Percentiles rank a stretch among this genome's conserved stretches.
Evolutionary conservation across 1,140 invertebrate species (phyloP).

Genomic region (Asbolus verrucosus): DNA sequence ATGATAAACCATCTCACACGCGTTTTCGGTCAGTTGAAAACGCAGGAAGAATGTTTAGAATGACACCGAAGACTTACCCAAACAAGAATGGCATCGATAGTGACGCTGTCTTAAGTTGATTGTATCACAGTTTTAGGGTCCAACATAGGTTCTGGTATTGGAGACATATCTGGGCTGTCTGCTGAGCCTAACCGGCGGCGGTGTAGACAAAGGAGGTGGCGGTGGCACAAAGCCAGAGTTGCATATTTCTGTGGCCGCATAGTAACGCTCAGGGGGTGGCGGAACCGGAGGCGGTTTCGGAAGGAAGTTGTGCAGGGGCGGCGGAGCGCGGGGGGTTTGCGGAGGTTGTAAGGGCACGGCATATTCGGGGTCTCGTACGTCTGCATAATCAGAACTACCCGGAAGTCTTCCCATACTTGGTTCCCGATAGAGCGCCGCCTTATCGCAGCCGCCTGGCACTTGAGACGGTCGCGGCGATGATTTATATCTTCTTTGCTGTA

Average conservation of each 20-base stretch:
- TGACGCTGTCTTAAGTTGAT: neutral
- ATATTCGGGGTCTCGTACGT: slow-evolving; percentile 60
- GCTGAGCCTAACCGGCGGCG: slow-evolving; percentile 59
- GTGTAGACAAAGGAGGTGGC: slow-evolving; percentile 60
- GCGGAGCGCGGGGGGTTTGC: slow-evolving; percentile 54
- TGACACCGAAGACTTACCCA: no score
- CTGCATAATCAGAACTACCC: slow-evolving; percentile 58
- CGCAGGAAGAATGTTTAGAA: no score
- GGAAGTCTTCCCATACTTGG: slow-evolving; percentile 57
- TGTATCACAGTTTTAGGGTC: slow-evolving; percentile 60
- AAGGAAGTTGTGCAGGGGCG: slow-evolving; percentile 59
- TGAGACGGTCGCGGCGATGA: slow-evolving; percentile 60
- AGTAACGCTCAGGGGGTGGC: slow-evolving; percentile 61
- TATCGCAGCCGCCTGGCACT: slow-evolving; percentile 60
- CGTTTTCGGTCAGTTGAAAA: no score
- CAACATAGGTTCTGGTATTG: slow-evolving; percentile 57
- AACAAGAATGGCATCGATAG: neutral
- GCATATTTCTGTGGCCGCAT: slow-evolving; percentile 63
- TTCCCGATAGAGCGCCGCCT: slow-evolving; percentile 61
- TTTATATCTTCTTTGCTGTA: slow-evolving; percentile 60
- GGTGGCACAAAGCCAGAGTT: slow-evolving; percentile 60
- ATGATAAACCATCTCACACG: neutral
- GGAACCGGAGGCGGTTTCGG: slow-evolving; percentile 60
- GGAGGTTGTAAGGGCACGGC: slow-evolving; percentile 61
- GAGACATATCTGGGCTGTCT: slow-evolving; percentile 60